Conservation (phyloP, 2,888 invertebrate genomes). For the Tiliacea citrago region DNA sequence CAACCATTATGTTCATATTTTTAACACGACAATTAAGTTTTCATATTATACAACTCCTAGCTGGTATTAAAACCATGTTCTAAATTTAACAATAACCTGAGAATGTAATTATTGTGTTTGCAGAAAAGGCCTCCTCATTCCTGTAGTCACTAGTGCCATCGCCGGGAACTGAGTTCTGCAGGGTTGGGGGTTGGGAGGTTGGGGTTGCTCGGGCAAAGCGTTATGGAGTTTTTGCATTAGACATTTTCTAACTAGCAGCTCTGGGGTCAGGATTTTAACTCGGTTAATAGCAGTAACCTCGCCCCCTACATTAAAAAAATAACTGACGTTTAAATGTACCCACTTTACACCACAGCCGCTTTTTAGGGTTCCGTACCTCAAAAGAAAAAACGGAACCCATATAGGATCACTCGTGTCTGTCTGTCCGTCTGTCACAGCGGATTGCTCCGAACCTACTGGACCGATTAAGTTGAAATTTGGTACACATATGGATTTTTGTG, state of each 20-base stretch:
- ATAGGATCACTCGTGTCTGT: too few species aligned
- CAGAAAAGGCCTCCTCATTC: neutral
- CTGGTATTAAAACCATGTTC: neutral
- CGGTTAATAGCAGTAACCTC: neutral
- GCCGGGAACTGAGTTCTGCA: neutral
- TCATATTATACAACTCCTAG: neutral
- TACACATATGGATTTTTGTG: too few species aligned
- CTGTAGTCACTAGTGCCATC: too few species aligned
- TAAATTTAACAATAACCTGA: neutral
- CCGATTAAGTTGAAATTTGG: too few species aligned
- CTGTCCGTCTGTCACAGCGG: too few species aligned
- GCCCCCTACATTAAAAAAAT: neutral
- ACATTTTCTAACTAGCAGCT: neutral
- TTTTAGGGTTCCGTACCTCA: too few species aligned
- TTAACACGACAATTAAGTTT: neutral
- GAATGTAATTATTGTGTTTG: neutral
- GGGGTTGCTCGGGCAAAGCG: too few species aligned
- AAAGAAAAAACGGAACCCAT: too few species aligned
- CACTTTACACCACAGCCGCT: neutral
- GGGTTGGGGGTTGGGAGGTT: too few species aligned
- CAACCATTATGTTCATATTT: slow-evolving; percentile 4
- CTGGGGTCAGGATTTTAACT: neutral
- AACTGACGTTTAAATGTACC: neutral
- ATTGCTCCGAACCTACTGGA: too few species aligned
- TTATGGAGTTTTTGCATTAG: too few species aligned